Percentiles rank a stretch among this genome's conserved stretches.
These are phyloP conservation scores for Drosophila affinis DNA, from an alignment of 2,888 invertebrate species.

Conservation along the genomic window DNA sequence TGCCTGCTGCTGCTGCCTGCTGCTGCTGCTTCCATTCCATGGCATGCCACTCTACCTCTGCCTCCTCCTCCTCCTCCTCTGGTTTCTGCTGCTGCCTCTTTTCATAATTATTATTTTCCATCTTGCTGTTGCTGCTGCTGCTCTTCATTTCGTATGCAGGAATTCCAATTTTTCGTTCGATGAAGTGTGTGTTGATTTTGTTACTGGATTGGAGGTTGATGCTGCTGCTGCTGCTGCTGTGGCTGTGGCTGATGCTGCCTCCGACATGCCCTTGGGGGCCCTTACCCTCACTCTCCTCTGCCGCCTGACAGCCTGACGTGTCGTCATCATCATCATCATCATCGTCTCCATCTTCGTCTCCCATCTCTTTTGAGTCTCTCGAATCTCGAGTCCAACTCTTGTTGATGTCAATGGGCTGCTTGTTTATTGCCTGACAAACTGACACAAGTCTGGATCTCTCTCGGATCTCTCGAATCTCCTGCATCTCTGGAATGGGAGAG, in stretches of 20 bases:
- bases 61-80: slow-evolving; percentile 42
- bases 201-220: slow-evolving; percentile 51
- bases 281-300: slow-evolving; percentile 23
- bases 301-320: slow-evolving; percentile 71
- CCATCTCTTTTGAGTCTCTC: slow-evolving; percentile 1
- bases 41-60: slow-evolving; percentile 39
- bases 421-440: slow-evolving; percentile 74
- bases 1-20: slow-evolving; percentile 33
- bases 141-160: slow-evolving; percentile 80
- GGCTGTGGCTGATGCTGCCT: slow-evolving; percentile 44
- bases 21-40: slow-evolving; percentile 36
- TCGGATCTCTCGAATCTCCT: neutral
- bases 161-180: slow-evolving; percentile 81
- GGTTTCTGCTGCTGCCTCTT: slow-evolving; percentile 36
- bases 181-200: slow-evolving; percentile 80
- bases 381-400: slow-evolving; percentile 24
- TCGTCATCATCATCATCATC: slow-evolving; percentile 64
- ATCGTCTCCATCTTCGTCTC: neutral
- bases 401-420: slow-evolving; percentile 61
- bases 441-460: slow-evolving; percentile 50
- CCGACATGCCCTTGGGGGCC: slow-evolving; percentile 80
- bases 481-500: slow-evolving; percentile 9
- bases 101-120: slow-evolving; percentile 78
- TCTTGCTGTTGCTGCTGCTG: slow-evolving; percentile 54
- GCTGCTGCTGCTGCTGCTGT: slow-evolving; percentile 44